Evolutionary conservation across 2,113 vertebrate genomes (phyloP), one percentile per base, ranked within the genome.

Genomic region (Tetrax tetrax): DNA sequence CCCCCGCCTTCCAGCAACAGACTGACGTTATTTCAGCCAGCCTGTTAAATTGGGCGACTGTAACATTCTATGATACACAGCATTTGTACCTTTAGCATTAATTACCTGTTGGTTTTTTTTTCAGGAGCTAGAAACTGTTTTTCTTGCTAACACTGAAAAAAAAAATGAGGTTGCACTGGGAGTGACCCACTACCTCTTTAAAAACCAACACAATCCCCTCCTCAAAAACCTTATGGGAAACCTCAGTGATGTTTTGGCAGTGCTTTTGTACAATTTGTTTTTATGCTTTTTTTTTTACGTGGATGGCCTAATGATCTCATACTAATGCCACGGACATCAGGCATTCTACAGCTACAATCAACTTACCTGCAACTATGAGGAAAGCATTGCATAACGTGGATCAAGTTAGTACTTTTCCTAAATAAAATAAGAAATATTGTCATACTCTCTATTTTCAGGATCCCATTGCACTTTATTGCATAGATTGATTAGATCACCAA

Each of bases 381-480:
- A 75, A 90, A 68, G 38, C 1, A 1, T 23, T 68, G 38, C 12
- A 82, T 29, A 86, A 50, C 0, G 0, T 7, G 87, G 50, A 72
- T 87, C 57, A 89, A 22, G 5, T 63, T 66, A 84, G 14, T 69
- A 72, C 28, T 91, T 95, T 47, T 65, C 53, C 56, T 87, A 79
- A 89, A 78, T 65, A 83, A 85, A 77, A 81, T 53, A 8, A 70
- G 15, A 80, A 90, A 66, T 41, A 25, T 23, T 45, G 29, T 24
- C 57, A 69, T 60, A 69, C 9, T 38, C 81, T 59, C 56, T 89
- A 18, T 71, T 93, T 74, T 64, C 59, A 51, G 45, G 22, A 79
- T 72, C 70, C 60, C 28, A 29, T 4, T 6, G 29, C 25, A 29
- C 79, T 81, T 86, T 65, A 31, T 45, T 75, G 53, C 50, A 68